A percentile compares a stretch with the other conserved stretches of the same genome.
Conservation (phyloP, 2,797 vertebrate genomes). For the Babyrousa celebensis region DNA sequence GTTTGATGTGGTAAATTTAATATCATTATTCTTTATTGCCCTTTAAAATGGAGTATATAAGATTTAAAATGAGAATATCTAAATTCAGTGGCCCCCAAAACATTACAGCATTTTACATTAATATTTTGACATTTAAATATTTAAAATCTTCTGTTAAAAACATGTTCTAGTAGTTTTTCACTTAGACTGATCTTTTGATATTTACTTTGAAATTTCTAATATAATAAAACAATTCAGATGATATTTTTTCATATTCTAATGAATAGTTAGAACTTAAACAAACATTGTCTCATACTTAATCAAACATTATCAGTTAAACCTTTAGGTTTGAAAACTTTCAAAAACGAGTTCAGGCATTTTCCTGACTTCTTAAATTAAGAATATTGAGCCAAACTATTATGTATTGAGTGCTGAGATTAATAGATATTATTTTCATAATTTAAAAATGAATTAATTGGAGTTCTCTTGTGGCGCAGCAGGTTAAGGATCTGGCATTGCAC, state of each 20-base stretch:
- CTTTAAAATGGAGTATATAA: neutral
- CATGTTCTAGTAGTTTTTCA: neutral
- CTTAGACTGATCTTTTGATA: neutral
- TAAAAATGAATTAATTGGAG: constrained; percentile 21
- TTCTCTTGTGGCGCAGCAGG: no score
- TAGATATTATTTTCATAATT: constrained; percentile 37
- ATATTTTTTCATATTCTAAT: neutral
- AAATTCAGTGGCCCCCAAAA: neutral
- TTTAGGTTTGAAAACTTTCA: constrained; percentile 44
- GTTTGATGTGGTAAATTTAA: neutral
- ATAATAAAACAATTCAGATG: constrained; percentile 11
- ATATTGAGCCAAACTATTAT: neutral
- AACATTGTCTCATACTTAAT: neutral
- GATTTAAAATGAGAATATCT: constrained; percentile 17
- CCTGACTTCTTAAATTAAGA: constrained; percentile 25
- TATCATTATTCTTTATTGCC: neutral
- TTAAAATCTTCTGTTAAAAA: neutral
- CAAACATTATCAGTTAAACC: neutral
- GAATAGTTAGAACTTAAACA: constrained; percentile 41
- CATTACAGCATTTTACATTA: neutral
- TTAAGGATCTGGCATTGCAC: no score
- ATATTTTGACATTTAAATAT: constrained; percentile 37
- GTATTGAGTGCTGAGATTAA: constrained; percentile 28
- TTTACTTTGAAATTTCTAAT: neutral
- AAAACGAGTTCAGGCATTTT: neutral